Percentiles rank a stretch among this genome's conserved stretches.
Conservation (phyloP, 37 sponge, comb jelly and placozoan species). For the Petrosia ficiformis region DNA sequence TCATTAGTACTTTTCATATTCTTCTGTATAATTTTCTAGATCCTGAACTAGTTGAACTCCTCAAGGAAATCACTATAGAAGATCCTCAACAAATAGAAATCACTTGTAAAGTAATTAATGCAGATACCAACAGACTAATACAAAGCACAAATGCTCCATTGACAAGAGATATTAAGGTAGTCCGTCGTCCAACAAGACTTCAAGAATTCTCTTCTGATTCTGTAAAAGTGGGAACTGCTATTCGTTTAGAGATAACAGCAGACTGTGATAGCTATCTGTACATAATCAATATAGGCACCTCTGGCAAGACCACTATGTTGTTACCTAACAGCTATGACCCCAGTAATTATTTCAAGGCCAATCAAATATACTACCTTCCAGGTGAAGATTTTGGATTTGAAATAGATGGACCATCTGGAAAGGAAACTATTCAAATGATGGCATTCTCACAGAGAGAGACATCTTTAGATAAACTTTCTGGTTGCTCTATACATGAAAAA, state of each 20-base stretch:
- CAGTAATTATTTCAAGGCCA: constrained; percentile 12
- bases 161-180: constrained; percentile 17
- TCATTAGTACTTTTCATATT: too few relatives aligned
- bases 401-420: constrained; percentile 27
- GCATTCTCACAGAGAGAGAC: constrained; percentile 12
- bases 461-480: not conserved
- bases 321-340: constrained; percentile 15
- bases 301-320: constrained; percentile 23
- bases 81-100: constrained; percentile 9
- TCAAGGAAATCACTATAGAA: constrained; percentile 13
- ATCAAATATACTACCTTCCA: constrained; percentile 24
- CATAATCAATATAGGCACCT: constrained; percentile 34
- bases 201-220: constrained; percentile 11
- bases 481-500: not conserved
- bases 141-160: constrained; percentile 1
- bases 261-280: constrained; percentile 26
- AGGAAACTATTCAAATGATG: constrained; percentile 24
- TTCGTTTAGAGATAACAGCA: constrained; percentile 25
- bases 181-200: not conserved
- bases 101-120: constrained; percentile 22
- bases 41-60: constrained; percentile 1
- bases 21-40: too few relatives aligned
- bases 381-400: constrained; percentile 31
- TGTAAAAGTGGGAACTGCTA: constrained; percentile 16
- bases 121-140: constrained; percentile 13